Evolutionary conservation across 2,113 vertebrate species (phyloP), one percentile per base, ranked within the genome.

Genomic region (Bubo bubo): DNA sequence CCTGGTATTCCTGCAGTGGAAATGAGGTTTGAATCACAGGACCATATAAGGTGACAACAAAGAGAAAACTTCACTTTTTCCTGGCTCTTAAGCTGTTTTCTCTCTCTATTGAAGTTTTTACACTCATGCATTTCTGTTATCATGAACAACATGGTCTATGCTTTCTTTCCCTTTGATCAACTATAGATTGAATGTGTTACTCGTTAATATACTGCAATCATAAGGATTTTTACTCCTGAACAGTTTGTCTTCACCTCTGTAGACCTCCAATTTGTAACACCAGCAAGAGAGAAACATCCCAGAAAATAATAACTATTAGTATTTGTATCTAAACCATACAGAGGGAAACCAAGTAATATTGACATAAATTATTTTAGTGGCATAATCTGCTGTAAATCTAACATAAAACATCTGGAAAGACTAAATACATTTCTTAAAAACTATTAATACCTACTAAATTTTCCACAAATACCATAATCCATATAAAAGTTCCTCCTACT

Each of bases 1-100:
- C 23, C 56, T 94, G 50, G 32, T 94, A 49, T 93, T 96, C 47
- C n/a, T 96, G 27, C 49, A 93, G 34, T 95, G 90, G 47, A 95
- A 95, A 74, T 52, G 73, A 74, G 34, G 43, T 68, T 96, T 80
- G 52, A 90, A 58, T 97, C 74, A 68, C 43, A 34, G 60, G 20
- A 63, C 71, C 34, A 59, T 89, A 88, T 70, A 81, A 68, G 22
- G 56, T 79, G 77, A 68, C 72, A 81, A 88, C 67, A 64, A 96
- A 84, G 6, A 75, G 39, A 86, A 91, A 49, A 19, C 8, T 50
- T 85, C 26, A 37, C 22, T 72, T 86, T 58, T 90, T 93, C 67
- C 35, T 88, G 76, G 52, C 56, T 86, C 41, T 94, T 70, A 49
- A 92, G 55, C 34, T 90, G 20, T 72, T 90, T 75, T 59, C 28